Conservation (phyloP, 2,113 vertebrate species). For the Phyllostomus discolor region DNA sequence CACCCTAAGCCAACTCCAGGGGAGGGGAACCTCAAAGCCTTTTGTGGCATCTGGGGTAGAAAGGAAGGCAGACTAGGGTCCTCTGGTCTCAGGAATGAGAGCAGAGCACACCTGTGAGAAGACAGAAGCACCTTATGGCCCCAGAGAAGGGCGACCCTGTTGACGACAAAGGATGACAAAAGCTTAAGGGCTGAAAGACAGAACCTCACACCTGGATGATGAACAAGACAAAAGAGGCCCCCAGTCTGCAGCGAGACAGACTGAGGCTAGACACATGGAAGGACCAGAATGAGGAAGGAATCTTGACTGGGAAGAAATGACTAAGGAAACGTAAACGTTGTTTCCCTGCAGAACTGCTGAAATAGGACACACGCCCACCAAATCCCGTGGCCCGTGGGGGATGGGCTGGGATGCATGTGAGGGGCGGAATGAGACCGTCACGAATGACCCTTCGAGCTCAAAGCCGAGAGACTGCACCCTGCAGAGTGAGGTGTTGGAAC, state of each 20-base stretch:
- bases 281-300: neutral
- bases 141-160: neutral
- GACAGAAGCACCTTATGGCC: neutral
- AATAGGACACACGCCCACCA: neutral
- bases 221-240: neutral
- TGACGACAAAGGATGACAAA: neutral
- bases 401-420: neutral
- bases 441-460: neutral
- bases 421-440: neutral
- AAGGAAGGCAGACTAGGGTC: neutral
- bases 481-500: rapidly evolving
- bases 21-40: neutral
- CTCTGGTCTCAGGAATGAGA: too few species aligned
- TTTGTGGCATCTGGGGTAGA: neutral
- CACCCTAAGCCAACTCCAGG: neutral
- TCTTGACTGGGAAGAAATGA: neutral
- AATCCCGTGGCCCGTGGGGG: neutral
- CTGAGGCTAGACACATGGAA: neutral
- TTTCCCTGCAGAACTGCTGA: neutral
- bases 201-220: neutral
- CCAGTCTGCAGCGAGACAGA: neutral
- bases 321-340: neutral
- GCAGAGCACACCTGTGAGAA: neutral
- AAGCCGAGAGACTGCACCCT: neutral
- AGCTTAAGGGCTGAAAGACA: neutral